Evolutionary conservation across 2,797 vertebrate genomes (phyloP).

Genomic region (Borostomias antarcticus): DNA sequence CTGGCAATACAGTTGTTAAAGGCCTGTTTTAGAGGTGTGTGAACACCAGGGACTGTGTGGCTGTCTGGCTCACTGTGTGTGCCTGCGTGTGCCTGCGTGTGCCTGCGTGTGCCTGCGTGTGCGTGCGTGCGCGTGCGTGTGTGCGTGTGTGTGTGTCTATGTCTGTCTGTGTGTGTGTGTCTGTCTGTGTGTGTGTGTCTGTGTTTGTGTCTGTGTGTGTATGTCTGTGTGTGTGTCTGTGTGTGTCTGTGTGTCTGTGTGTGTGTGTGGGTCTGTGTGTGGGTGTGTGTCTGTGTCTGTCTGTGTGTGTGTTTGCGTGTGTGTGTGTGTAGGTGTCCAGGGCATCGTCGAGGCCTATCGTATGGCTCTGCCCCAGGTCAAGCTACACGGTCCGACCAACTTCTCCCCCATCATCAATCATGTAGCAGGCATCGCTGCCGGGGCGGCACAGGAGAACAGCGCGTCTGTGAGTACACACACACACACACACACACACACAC

Average conservation of each 20-base stretch:
- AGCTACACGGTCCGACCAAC: slow-evolving; percentile 91
- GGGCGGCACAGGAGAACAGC: slow-evolving; percentile 68
- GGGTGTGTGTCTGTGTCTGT: not conserved
- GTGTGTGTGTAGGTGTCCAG: slow-evolving; percentile 78
- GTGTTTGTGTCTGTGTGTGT: not conserved
- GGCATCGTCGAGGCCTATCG: slow-evolving; percentile 89
- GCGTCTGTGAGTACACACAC: slow-evolving; percentile 78
- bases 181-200: not conserved
- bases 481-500: not conserved
- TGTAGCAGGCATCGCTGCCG: slow-evolving; percentile 80
- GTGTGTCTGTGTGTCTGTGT: not conserved
- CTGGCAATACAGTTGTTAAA: not conserved
- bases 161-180: too few species aligned
- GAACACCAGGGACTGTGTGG: too few species aligned
- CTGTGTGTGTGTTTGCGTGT: not conserved
- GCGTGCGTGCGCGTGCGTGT: too few species aligned
- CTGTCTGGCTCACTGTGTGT: too few species aligned
- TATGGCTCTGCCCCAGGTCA: slow-evolving; percentile 80
- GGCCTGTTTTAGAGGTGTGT: too few species aligned
- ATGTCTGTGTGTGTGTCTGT: not conserved
- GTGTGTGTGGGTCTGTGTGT: slow-evolving; percentile 1
- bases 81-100: too few species aligned
- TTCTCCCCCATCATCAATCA: slow-evolving; percentile 94
- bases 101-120: too few species aligned
- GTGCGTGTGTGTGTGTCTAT: too few species aligned